Evolutionary conservation across 1,140 invertebrate species (phyloP).

Genomic region (Ceratitis capitata): DNA sequence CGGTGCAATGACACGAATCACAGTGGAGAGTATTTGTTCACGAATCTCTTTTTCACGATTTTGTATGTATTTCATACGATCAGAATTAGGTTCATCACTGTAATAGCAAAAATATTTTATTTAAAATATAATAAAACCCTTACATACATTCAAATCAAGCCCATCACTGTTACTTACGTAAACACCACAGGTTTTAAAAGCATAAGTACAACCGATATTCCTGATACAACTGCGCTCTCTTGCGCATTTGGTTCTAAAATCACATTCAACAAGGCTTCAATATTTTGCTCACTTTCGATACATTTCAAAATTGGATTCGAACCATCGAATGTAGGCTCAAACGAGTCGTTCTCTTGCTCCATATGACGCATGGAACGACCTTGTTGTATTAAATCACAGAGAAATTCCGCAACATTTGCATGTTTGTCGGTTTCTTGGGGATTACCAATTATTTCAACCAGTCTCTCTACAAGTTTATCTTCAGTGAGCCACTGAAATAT

Average conservation of each 20-base stretch:
- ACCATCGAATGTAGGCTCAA: constrained; percentile 60
- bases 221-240: constrained; percentile 82
- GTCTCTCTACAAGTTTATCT: constrained; percentile 82
- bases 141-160: not conserved
- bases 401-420: constrained; percentile 81
- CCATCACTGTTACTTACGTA: constrained; percentile 49
- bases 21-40: constrained; percentile 69
- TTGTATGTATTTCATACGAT: constrained; percentile 57
- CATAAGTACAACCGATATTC: constrained; percentile 80
- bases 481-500: constrained; percentile 89
- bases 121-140: not conserved
- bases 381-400: constrained; percentile 82
- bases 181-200: constrained; percentile 70
- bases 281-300: constrained; percentile 59
- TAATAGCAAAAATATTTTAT: constrained; percentile 64
- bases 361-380: constrained; percentile 74
- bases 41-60: constrained; percentile 66
- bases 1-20: constrained; percentile 72
- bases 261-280: constrained; percentile 73
- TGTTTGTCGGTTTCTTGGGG: constrained; percentile 78
- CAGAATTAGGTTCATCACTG: constrained; percentile 61
- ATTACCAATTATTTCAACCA: constrained; percentile 83
- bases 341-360: constrained; percentile 68
- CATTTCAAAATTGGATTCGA: constrained; percentile 59
- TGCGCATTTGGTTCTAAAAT: constrained; percentile 75